These are phyloP conservation scores for Apteryx mantelli DNA, from an alignment of 2,113 vertebrate genomes.

Conservation along the genomic window DNA sequence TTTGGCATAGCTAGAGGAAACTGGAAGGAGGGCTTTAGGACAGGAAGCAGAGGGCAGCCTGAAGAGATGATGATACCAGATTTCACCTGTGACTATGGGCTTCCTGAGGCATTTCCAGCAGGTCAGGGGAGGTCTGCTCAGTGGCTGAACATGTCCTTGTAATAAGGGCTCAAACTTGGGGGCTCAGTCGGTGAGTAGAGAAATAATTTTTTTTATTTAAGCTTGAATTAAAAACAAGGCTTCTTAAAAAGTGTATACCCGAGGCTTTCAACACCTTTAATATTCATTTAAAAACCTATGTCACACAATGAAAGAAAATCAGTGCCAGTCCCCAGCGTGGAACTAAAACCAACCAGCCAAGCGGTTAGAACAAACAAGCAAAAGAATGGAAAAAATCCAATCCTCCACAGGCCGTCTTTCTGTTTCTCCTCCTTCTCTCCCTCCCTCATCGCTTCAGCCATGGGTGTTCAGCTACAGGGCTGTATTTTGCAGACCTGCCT, in stretches of 20 bases:
- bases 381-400: background rate
- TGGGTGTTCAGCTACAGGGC: background rate
- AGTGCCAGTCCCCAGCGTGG: background rate
- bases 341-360: conserved; percentile 31
- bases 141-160: background rate
- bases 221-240: background rate
- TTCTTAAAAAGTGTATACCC: background rate
- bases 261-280: conserved; percentile 23
- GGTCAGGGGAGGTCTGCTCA: background rate
- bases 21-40: background rate
- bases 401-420: background rate
- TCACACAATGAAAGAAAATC: conserved; percentile 21
- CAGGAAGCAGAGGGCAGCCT: background rate
- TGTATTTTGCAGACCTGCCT: conserved; percentile 7
- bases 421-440: background rate
- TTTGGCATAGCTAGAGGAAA: background rate
- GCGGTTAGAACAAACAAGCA: background rate
- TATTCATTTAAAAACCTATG: background rate
- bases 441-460: background rate
- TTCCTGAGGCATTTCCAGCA: background rate
- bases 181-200: background rate
- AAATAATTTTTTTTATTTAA: background rate
- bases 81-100: background rate
- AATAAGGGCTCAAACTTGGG: background rate
- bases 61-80: background rate